These are phyloP conservation scores for Ormyrus labotus DNA, from an alignment of 2,888 invertebrate genomes.

Conservation along the genomic window DNA sequence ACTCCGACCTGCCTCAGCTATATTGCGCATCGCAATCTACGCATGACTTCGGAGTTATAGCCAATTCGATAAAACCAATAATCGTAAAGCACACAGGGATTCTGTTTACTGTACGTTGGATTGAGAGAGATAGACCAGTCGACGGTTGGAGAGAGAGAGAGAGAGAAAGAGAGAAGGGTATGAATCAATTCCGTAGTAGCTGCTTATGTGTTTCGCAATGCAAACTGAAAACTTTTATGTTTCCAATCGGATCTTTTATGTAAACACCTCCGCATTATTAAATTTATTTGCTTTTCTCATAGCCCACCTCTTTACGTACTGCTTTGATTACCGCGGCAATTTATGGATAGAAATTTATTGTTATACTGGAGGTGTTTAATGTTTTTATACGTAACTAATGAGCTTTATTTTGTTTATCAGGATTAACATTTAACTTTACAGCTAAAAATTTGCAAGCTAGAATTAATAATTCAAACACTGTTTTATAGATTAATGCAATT, in stretches of 20 bases:
- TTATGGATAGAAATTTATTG: too few species aligned
- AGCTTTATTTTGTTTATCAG: too few species aligned
- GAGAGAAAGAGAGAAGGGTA: not conserved
- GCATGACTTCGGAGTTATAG: slow-evolving; percentile 52
- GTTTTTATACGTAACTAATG: too few species aligned
- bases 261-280: not conserved
- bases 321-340: too few species aligned
- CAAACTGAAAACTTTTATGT: slow-evolving; percentile 11
- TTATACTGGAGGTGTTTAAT: too few species aligned
- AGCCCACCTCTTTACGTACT: too few species aligned
- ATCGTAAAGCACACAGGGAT: slow-evolving; percentile 55
- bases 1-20: not conserved
- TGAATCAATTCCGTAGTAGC: slow-evolving; percentile 17
- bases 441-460: too few species aligned
- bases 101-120: slow-evolving; percentile 17
- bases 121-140: too few species aligned
- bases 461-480: too few species aligned
- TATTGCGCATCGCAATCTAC: slow-evolving; percentile 19
- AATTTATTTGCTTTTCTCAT: not conserved
- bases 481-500: too few species aligned
- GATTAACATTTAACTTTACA: too few species aligned
- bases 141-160: not conserved
- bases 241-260: not conserved
- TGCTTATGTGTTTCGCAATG: slow-evolving; percentile 25
- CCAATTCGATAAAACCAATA: slow-evolving; percentile 58